Evolutionary conservation across 2,888 invertebrate species (phyloP).

Genomic region (Amphimallon solstitiale): DNA sequence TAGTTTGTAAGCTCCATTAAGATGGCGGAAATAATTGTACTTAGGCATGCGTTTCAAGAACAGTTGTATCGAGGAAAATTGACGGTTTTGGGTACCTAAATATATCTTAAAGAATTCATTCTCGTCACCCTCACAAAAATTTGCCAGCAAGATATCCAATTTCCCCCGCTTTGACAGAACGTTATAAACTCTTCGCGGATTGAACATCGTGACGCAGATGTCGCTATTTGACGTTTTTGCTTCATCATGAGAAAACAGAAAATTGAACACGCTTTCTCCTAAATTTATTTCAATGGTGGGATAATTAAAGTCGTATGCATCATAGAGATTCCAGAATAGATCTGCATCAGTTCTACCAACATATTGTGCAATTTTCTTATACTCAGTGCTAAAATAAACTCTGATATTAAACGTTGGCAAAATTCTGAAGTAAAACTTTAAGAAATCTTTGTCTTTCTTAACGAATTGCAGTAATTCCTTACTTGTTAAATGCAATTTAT

Average conservation of each 20-base stretch:
- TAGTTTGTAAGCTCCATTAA: neutral
- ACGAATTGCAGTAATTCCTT: constrained; percentile 32
- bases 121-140: neutral
- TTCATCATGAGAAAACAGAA: neutral
- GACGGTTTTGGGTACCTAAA: neutral
- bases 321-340: constrained; percentile 6
- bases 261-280: neutral
- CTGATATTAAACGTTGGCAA: neutral
- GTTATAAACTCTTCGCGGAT: neutral
- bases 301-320: neutral
- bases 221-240: neutral
- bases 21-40: neutral
- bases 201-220: neutral
- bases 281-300: neutral
- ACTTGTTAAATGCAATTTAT: constrained; percentile 20
- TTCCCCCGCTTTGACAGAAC: neutral
- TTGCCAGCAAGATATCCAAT: too few species aligned
- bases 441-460: constrained; percentile 26
- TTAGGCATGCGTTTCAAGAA: neutral
- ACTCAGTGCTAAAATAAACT: neutral
- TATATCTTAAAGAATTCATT: neutral
- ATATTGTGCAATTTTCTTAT: neutral
- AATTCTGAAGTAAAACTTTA: constrained; percentile 25
- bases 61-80: neutral
- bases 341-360: too few species aligned